Evolutionary conservation across 2,113 vertebrate genomes (phyloP).

Genomic region (Otolemur garnettii): DNA sequence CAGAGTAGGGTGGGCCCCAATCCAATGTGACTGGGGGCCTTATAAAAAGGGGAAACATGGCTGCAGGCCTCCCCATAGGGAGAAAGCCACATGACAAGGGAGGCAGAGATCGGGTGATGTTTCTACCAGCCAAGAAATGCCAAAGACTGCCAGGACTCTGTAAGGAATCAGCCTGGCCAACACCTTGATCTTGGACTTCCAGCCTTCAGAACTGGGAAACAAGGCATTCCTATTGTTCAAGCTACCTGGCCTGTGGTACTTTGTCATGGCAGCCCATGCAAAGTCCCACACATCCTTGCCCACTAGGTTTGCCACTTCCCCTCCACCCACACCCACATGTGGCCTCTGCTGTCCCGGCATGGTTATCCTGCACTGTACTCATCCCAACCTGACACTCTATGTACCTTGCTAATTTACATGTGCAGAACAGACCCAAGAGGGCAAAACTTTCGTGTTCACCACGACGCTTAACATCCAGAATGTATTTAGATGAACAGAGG

Average conservation of each 20-base stretch:
- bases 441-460: neutral
- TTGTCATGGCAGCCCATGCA: neutral
- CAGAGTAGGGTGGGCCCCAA: neutral
- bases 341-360: neutral
- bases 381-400: neutral
- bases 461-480: neutral
- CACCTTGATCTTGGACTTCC: neutral
- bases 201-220: neutral
- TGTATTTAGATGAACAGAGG: neutral
- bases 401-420: neutral
- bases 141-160: neutral
- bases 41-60: neutral
- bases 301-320: neutral
- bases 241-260: neutral
- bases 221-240: neutral
- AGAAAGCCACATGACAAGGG: neutral
- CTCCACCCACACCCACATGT: neutral
- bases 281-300: neutral
- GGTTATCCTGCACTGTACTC: neutral
- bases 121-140: neutral
- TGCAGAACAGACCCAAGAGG: neutral
- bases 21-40: neutral
- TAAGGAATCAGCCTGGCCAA: neutral
- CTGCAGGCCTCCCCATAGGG: neutral
- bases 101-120: neutral